Evolutionary conservation across 2,888 invertebrate genomes (phyloP), one percentile per base, ranked within the genome.

Genomic region (Matsumyia berberina): DNA sequence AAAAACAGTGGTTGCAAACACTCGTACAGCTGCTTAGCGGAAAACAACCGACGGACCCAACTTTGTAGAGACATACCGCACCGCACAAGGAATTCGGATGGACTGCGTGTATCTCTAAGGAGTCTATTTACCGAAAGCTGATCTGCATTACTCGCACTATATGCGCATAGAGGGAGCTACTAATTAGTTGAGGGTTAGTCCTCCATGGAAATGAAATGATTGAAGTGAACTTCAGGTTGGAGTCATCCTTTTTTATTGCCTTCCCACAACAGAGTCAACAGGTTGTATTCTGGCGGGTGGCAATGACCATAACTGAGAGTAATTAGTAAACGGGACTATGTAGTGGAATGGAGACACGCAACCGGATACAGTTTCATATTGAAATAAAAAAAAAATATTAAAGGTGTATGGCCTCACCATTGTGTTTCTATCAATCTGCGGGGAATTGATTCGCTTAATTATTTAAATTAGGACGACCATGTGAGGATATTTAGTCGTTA

Each of bases 21-120:
- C 35, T 90, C 91, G 81, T 89, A 90, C 0, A 91, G 85, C 17
- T 89, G 88, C 33, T 90, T 89, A 12, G 91, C 90, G 39, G 88
- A 88, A 60, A 91, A 77, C 33, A 88, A 73, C 2, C 87, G 88
- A 39, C 88, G 87, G 17, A 88, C 17, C 29, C 86, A 87, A 46
- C 88, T 87, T 11, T 33, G 31, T 9, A 74, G 44, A 49, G 74
- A 46, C 81, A 86, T 81, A 37, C 12, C 64, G 72, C 7, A 62
- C n/a, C 9, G 46, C 46, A 64, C 60, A 57, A 76, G n/a, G 69
- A 39, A 70, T 76, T 76, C 58, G 11, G 42, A 31, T n/a, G 55
- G 31, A 85, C 83, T 85, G 49, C n/a, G 17, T 24, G 60, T 51
- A 31, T 66, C 67, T 33, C 11, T 11, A n/a, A 17, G 37, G 17